These are phyloP conservation scores for Drosophila paulistorum DNA, from an alignment of 1,140 invertebrate genomes.

Conservation along the genomic window DNA sequence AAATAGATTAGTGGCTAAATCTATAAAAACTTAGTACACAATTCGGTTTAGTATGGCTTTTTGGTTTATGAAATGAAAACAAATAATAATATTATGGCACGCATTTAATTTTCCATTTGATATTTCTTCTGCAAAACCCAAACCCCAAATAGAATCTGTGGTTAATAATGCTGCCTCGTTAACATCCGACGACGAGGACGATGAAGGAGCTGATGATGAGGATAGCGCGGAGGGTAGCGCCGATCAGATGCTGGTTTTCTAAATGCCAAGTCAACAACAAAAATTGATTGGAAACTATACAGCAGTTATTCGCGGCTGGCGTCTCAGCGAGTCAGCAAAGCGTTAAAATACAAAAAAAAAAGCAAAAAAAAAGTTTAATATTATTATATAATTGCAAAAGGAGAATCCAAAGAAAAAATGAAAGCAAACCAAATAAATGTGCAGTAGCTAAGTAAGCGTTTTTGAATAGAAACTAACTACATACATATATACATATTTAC, in stretches of 20 bases:
- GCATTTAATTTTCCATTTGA: conserved; percentile 51
- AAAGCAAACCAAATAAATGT: conserved; percentile 63
- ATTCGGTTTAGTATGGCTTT: conserved; percentile 32
- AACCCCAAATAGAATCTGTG: conserved; percentile 84
- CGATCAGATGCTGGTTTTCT: conserved; percentile 91
- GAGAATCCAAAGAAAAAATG: conserved; percentile 38
- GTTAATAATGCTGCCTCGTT: conserved; percentile 85
- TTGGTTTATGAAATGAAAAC: conserved; percentile 25
- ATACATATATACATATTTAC: conserved; percentile 23
- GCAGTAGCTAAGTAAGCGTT: conserved; percentile 79
- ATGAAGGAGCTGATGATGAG: conserved; percentile 86
- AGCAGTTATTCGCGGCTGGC: conserved; percentile 26
- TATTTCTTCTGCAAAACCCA: conserved; percentile 40
- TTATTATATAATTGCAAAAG: conserved; percentile 34
- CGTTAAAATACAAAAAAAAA: conserved; percentile 26
- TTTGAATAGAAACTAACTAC: conserved; percentile 66
- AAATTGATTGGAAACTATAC: conserved; percentile 16
- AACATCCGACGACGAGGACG: conserved; percentile 87
- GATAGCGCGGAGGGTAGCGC: conserved; percentile 90
- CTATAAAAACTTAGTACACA: conserved; percentile 24
- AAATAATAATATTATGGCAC: background rate
- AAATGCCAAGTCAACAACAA: conserved; percentile 73
- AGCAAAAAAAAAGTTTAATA: conserved; percentile 22
- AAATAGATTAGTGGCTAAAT: conserved; percentile 30
- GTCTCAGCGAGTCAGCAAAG: conserved; percentile 60